phyloP scores from a whole-genome alignment of 1,140 invertebrate species.

The Drosophila erecta region DNA sequence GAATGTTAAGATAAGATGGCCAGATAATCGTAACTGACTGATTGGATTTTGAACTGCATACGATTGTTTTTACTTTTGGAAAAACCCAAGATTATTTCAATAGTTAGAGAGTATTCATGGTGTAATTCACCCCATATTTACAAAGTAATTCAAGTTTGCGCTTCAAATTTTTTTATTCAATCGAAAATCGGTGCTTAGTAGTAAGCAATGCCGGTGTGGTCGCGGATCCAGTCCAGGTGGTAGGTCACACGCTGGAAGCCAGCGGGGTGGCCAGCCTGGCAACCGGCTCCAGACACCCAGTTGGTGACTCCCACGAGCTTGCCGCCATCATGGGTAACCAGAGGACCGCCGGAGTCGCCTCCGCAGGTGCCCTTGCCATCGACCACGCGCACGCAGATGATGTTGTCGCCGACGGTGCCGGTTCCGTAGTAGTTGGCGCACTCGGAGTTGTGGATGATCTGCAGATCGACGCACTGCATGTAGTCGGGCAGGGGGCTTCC shows the following conservation, averaged over 20 bases:
- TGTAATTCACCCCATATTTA: no score
- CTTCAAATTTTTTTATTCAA: constrained; percentile 13
- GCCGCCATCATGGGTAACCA: constrained; percentile 79
- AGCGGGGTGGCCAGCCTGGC: constrained; percentile 32
- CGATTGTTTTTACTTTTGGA: no score
- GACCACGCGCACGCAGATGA: constrained; percentile 42
- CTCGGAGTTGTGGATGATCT: constrained; percentile 44
- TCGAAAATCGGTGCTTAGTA: constrained; percentile 3
- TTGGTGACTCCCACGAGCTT: constrained; percentile 85
- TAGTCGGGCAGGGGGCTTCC: constrained; percentile 38
- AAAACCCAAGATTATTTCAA: background rate
- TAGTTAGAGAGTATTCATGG: no score
- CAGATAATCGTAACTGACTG: background rate
- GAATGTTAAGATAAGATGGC: constrained; percentile 2
- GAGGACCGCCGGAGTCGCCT: constrained; percentile 86
- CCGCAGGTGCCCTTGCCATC: constrained; percentile 55
- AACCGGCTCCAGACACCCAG: constrained; percentile 21
- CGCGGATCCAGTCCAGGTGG: constrained; percentile 42
- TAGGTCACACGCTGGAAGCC: constrained; percentile 43
- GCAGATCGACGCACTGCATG: constrained; percentile 36
- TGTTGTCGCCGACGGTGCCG: constrained; percentile 26
- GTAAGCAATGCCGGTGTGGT: constrained; percentile 33
- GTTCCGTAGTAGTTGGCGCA: constrained; percentile 26
- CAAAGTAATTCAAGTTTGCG: background rate
- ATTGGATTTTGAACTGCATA: no score